Evolutionary conservation across 2,888 invertebrate genomes (phyloP).

Genomic region (Agrotis clavis): DNA sequence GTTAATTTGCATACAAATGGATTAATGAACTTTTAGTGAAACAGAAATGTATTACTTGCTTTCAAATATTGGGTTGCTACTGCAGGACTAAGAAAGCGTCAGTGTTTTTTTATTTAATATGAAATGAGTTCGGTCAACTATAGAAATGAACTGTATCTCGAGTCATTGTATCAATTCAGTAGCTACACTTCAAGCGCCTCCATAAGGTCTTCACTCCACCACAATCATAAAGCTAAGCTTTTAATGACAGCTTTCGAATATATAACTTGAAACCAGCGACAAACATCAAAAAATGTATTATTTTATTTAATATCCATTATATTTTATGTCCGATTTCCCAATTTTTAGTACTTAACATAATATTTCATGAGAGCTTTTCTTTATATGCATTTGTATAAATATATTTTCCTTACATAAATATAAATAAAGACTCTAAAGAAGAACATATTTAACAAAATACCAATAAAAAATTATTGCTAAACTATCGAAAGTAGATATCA

Average conservation of each 20-base stretch:
- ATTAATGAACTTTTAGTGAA: constrained; percentile 59
- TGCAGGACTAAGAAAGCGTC: constrained; percentile 9
- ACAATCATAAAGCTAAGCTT: constrained; percentile 6
- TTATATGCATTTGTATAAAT: background rate
- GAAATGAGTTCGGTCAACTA: constrained; percentile 22
- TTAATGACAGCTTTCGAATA: background rate
- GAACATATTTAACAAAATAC: no score
- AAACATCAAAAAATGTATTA: background rate
- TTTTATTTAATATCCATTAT: no score
- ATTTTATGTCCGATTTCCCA: no score
- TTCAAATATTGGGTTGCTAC: constrained; percentile 46
- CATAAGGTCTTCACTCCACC: constrained; percentile 51
- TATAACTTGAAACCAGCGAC: background rate
- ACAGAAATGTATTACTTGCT: constrained; percentile 45
- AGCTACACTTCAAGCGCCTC: constrained; percentile 67
- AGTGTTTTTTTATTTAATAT: constrained; percentile 3
- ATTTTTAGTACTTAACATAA: background rate
- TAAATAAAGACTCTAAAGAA: no score
- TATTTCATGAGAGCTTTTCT: background rate
- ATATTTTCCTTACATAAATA: no score
- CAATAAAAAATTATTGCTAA: no score
- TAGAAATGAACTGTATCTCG: constrained; percentile 36
- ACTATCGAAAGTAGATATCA: no score
- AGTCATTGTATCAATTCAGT: constrained; percentile 69
- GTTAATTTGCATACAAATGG: constrained; percentile 61